Base-by-base conservation (phyloP, 2,888 invertebrate species). In the Melinaea menophilus region DNA sequence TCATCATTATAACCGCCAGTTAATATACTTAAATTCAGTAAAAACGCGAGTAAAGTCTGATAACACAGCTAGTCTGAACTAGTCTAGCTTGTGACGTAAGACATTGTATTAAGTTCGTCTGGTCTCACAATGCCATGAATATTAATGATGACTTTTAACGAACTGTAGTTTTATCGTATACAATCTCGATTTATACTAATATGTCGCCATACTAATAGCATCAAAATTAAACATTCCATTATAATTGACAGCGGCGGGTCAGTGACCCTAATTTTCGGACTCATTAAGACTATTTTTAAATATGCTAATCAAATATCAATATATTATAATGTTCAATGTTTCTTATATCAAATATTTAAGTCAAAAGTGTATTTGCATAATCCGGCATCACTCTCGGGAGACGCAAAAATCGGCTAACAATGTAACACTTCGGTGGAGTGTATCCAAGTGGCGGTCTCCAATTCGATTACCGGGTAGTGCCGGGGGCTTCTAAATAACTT, bases 381-480 rank as follows among this genome's bases (percentile, higher is more conserved):
- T 84, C 78, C 72, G 68, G 71, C 65, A 67, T 71, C 72, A 71
- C 75, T 76, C 79, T 72, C 72, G 75, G 69, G 78, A 69, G 69
- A 60, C 79, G 79, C 85, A 83, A 86, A 86, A 86, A 85, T 85
- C 83, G 81, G 80, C 86, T 86, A 88, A 89, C 88, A 88, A 88
- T 81, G 88, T 88, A 88, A 86, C 88, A 84, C 87, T 87, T 74
- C 75, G 76, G 80, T 85, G 79, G 79, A 86, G 86, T 85, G 85
- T 77, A 79, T 73, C 79, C 84, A 86, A 89, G 89, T 88, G 89
- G 82, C 81, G 84, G 87, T 85, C 86, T 82, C 78, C 77, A 78
- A 90, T 87, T 89, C 89, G 88, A 88, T 89, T 90, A 89, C 84
- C 72, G 80, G 79, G 74, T 84, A 82, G 83, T 82, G 82, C 79